Evolutionary conservation across 2,888 invertebrate species (phyloP), one percentile per base, ranked within the genome.

Genomic region (Bruchidius siliquastri): DNA sequence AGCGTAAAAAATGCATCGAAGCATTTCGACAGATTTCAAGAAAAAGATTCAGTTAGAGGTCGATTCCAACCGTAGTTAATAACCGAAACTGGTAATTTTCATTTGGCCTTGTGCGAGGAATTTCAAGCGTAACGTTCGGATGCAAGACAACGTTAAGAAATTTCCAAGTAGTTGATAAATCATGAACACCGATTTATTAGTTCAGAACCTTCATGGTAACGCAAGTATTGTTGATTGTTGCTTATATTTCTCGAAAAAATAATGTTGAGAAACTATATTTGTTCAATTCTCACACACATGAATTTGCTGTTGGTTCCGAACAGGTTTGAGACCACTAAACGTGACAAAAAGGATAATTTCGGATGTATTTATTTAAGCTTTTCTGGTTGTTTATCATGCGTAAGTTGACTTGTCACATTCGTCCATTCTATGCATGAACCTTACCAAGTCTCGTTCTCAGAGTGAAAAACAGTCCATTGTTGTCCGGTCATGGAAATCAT

Each of bases 31-130:
- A 22, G 21, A 21, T 68, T 68, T 21, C 20, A 21, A 22, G 68
- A 68, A 68, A 68, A 32, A 69, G 68, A 68, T 71, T 69, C 68
- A 74, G 72, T 71, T 72, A 75, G 72, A 75, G 72, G 75, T 73
- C 75, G 68, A 75, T 71, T 73, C 13, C 49, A 70, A 71, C 70
- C 75, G 71, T 75, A 71, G 72, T 76, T 73, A 76, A 76, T 72
- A 74, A 74, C 74, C 76, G 76, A 76, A 76, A 74, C 74, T 73
- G 72, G 67, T 73, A 74, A 74, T 73, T 72, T 73, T 30, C 73
- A 49, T 70, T 71, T 73, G 73, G 76, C 76, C 74, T 76, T 76
- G 74, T 73, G 72, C 22, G 67, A 73, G 72, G 66, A 74, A 76
- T 76, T 69, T 72, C 74, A 74, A 73, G 74, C 76, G 74, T 72